A percentile compares a stretch with the other conserved stretches of the same genome.
Evolutionary conservation across 2,888 invertebrate species (phyloP).

Genomic region (Pristionchus japonicus): DNA sequence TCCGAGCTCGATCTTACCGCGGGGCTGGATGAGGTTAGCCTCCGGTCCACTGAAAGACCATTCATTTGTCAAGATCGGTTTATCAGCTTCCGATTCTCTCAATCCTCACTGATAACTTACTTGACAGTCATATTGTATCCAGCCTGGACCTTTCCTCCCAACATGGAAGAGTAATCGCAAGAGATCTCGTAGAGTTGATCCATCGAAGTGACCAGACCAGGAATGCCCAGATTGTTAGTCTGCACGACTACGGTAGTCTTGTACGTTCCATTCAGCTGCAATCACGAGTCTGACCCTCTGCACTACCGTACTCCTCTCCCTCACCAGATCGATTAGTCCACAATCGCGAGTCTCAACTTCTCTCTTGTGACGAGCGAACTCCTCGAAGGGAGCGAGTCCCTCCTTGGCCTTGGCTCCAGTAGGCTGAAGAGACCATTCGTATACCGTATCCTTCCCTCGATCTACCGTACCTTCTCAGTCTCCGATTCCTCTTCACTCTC

Average conservation of each 20-base stretch:
- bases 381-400: constrained; percentile 52
- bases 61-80: background rate
- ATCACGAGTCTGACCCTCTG: background rate
- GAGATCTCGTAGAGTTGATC: constrained; percentile 73
- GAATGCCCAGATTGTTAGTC: constrained; percentile 75
- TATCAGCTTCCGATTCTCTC: background rate
- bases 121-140: constrained; percentile 73
- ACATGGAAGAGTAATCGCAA: constrained; percentile 72
- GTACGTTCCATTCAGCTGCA: constrained; percentile 72
- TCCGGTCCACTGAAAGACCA: constrained; percentile 68
- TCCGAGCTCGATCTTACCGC: constrained; percentile 74
- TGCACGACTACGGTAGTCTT: constrained; percentile 74
- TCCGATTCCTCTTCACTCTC: constrained; percentile 60
- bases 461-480: constrained; percentile 50
- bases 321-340: constrained; percentile 71
- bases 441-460: constrained; percentile 25
- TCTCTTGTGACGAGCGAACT: constrained; percentile 60
- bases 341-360: constrained; percentile 71
- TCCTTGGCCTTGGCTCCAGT: constrained; percentile 44
- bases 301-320: constrained; percentile 38
- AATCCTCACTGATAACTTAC: constrained; percentile 45
- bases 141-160: constrained; percentile 72
- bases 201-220: constrained; percentile 74
- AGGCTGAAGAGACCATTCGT: background rate
- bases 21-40: constrained; percentile 73